These are phyloP conservation scores for Fundulus diaphanus DNA, from an alignment of 2,797 vertebrate genomes.

Conservation along the genomic window DNA sequence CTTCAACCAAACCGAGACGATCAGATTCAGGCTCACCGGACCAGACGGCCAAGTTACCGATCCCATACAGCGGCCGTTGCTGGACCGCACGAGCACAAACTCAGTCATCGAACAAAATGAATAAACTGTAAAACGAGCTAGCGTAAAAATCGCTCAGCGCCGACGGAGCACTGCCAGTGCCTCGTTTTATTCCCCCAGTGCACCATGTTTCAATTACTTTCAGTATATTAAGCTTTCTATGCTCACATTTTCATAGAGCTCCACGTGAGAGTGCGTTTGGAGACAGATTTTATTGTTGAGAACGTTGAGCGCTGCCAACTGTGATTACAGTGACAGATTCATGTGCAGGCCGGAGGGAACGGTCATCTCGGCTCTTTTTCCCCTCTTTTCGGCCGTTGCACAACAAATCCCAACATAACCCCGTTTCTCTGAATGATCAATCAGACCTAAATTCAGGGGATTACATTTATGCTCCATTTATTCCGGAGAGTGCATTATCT, in stretches of 20 bases:
- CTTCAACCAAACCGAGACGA: not conserved
- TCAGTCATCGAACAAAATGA: not conserved
- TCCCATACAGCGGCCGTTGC: constrained; percentile 1
- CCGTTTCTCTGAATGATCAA: not conserved
- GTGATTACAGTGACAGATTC: constrained; percentile 4
- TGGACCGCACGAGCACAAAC: not conserved
- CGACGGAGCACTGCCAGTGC: not conserved
- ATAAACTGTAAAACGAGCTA: constrained; percentile 8
- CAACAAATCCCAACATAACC: constrained; percentile 1
- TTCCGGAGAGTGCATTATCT: not conserved
- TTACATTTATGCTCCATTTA: not conserved
- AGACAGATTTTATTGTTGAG: constrained; percentile 8
- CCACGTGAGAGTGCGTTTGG: not conserved
- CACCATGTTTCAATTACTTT: constrained; percentile 3
- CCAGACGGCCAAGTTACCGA: not conserved
- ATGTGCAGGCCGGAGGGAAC: not conserved
- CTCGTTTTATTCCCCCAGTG: not conserved
- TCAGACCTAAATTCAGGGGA: not conserved
- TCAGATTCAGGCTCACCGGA: not conserved
- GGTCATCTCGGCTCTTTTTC: not conserved
- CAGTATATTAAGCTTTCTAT: constrained; percentile 3
- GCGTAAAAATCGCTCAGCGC: constrained; percentile 1
- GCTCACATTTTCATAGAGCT: not conserved
- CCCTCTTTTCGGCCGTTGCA: not conserved
- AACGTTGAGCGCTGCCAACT: constrained; percentile 3